Conservation (phyloP, 2,113 vertebrate genomes). For the Crotophaga sulcirostris region DNA sequence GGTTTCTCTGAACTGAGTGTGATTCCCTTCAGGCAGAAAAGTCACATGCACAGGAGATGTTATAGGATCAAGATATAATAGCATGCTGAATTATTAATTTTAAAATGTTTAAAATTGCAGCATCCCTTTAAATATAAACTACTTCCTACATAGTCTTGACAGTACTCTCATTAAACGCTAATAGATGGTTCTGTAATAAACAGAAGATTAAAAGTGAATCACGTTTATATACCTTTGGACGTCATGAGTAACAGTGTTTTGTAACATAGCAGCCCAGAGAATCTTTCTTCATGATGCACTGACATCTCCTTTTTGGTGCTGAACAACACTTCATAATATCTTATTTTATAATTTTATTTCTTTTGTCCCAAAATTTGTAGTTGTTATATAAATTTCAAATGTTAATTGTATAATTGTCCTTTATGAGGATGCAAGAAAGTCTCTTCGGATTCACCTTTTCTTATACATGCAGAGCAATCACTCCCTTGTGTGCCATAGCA, state of each 20-base stretch:
- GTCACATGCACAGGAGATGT: background rate
- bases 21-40: background rate
- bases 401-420: background rate
- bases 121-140: slow-evolving; percentile 27
- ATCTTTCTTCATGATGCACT: background rate
- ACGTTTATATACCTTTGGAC: slow-evolving; percentile 15
- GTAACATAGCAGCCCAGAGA: background rate
- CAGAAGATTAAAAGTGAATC: slow-evolving; percentile 31
- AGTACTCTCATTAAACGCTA: slow-evolving; percentile 16
- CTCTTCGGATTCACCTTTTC: background rate
- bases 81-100: slow-evolving; percentile 9
- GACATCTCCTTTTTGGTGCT: background rate
- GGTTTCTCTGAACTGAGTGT: background rate
- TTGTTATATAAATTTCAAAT: background rate
- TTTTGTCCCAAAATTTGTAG: background rate
- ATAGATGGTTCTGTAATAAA: slow-evolving; percentile 35
- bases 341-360: background rate
- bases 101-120: slow-evolving; percentile 19
- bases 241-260: slow-evolving; percentile 6
- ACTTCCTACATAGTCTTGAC: background rate
- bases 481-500: background rate
- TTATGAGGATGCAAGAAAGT: background rate
- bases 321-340: background rate
- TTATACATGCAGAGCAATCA: background rate
- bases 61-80: background rate